phyloP scores from a whole-genome alignment of 2,113 vertebrate species.

The Istiophorus platypterus region DNA sequence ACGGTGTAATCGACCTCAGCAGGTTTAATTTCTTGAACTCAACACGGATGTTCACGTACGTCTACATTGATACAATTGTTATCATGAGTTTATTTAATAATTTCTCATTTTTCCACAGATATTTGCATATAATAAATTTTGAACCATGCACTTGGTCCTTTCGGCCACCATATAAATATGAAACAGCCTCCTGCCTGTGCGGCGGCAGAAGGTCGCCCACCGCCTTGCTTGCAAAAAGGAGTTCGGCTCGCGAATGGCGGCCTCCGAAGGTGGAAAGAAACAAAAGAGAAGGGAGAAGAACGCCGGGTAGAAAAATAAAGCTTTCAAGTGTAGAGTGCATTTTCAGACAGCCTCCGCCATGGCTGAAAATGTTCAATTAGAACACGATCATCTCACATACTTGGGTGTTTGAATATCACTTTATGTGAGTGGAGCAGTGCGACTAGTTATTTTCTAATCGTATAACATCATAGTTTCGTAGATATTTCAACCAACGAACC shows the following conservation, averaged over 20 bases:
- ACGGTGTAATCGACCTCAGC: too few relatives aligned
- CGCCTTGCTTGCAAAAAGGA: too few relatives aligned
- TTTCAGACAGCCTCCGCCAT: too few relatives aligned
- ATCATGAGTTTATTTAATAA: too few relatives aligned
- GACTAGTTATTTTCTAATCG: not conserved
- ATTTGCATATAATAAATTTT: not conserved
- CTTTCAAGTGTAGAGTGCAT: too few relatives aligned
- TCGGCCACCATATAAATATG: not conserved
- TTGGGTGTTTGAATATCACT: not conserved
- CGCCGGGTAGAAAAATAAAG: not conserved
- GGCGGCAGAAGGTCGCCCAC: not conserved
- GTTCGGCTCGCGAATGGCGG: not conserved
- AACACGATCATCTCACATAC: not conserved
- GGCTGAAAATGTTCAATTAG: too few relatives aligned
- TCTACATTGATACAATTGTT: not conserved
- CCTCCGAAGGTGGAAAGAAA: too few relatives aligned
- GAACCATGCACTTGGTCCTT: not conserved
- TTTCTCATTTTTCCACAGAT: not conserved
- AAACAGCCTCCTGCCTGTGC: not conserved
- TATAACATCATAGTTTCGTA: too few relatives aligned
- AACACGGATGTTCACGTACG: not conserved
- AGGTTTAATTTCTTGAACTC: not conserved
- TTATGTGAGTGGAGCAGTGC: not conserved
- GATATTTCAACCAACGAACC: too few relatives aligned
- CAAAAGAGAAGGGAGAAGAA: slow-evolving; percentile 14